These are phyloP conservation scores for Melanotaenia maccullochi DNA, from an alignment of 2,797 vertebrate genomes.

Conservation along the genomic window DNA sequence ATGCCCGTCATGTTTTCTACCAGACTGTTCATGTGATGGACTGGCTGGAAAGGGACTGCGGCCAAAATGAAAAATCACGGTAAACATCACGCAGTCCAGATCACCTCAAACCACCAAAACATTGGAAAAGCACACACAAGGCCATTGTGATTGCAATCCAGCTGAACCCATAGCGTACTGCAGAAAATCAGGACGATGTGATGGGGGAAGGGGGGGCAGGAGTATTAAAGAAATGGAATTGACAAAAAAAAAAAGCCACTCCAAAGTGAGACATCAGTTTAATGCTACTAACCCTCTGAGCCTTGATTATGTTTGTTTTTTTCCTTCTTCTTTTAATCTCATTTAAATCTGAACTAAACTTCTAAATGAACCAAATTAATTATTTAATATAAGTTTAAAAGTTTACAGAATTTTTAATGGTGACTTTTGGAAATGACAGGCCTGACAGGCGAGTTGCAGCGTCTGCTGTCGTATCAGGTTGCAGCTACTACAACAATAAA, in stretches of 20 bases:
- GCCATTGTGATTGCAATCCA: slow-evolving; percentile 68
- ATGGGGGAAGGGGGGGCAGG: slow-evolving; percentile 1
- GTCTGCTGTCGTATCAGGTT: slow-evolving; percentile 33
- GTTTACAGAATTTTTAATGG: not conserved
- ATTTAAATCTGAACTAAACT: not conserved
- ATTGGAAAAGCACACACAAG: slow-evolving; percentile 59
- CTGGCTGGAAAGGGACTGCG: slow-evolving; percentile 76
- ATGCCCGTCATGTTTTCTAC: slow-evolving; percentile 10
- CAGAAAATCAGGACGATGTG: slow-evolving; percentile 54
- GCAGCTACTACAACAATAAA: slow-evolving; percentile 9
- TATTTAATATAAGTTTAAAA: not conserved
- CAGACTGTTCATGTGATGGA: slow-evolving; percentile 11
- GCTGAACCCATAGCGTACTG: slow-evolving; percentile 68
- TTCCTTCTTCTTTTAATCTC: not conserved
- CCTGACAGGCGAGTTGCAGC: slow-evolving; percentile 1
- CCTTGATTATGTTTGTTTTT: not conserved
- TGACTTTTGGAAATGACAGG: slow-evolving; percentile 5
- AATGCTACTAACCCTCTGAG: not conserved
- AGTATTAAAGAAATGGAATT: slow-evolving; percentile 12
- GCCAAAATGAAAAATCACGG: slow-evolving; percentile 36
- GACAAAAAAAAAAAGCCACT: slow-evolving; percentile 46
- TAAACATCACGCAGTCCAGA: slow-evolving; percentile 46
- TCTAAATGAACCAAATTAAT: not conserved
- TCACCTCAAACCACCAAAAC: slow-evolving; percentile 49
- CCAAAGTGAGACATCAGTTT: slow-evolving; percentile 60